Base-by-base conservation (phyloP, 2,113 vertebrate genomes). In the Vireo altiloquus region DNA sequence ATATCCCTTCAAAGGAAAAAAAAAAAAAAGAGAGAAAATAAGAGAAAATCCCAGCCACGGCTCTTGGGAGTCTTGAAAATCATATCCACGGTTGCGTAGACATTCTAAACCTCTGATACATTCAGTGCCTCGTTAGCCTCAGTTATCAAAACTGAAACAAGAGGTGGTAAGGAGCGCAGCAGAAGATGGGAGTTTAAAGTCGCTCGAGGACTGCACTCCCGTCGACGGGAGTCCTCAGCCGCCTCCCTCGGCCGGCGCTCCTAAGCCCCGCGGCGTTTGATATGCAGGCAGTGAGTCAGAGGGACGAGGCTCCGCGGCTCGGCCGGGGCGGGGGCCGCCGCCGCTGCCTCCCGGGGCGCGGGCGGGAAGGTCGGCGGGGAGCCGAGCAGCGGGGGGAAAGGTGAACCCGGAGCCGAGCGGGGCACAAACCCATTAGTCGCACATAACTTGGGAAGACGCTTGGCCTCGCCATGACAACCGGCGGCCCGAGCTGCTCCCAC, bases 391-490 rank as follows among this genome's bases (percentile, higher is more conserved):
- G 60, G 50, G 78, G 30, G 75, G 65, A 54, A 96, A 89, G 87
- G 94, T 87, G 95, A 95, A 94, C 31, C 65, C 54, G 59, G 81
- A 94, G 90, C 64, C 61, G 78, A 81, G 88, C 42, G 69, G 82
- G 88, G 82, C 87, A 87, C 88, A 91, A 61, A 75, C 87, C 70
- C 87, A 90, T 91, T 93, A 91, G 92, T 87, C 81, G 79, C 90
- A 91, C 94, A 90, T 94, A 89, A 79, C 90, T 91, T 27, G 82
- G 90, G 74, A 89, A 65, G 61, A 44, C 82, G 90, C 70, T 92
- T 50, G 89, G 91, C 89, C 82, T 90, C 82, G 81, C 85, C 93
- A 94, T 95, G 94, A 94, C 92, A 96, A 92, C 94, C 79, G 75
- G 94, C 92, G 49, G 94, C 75, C 66, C 47, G 57, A 52, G 70